phyloP scores from a whole-genome alignment of 2,113 vertebrate species.

The Odocoileus hemionus region DNA sequence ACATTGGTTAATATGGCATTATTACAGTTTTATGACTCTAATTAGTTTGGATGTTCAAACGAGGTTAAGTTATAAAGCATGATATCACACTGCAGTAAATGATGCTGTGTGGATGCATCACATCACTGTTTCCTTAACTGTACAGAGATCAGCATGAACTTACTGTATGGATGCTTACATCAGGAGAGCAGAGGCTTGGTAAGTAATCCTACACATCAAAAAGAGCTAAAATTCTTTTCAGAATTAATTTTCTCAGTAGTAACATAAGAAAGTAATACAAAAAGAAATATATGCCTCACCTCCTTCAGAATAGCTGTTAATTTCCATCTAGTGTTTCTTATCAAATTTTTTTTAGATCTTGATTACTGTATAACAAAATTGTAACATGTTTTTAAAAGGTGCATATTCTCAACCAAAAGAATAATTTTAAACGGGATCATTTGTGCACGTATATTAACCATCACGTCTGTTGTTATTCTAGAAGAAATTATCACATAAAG shows the following conservation, averaged over 20 bases:
- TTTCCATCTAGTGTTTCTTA: background rate
- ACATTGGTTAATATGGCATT: background rate
- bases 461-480: background rate
- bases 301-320: background rate
- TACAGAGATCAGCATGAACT: background rate
- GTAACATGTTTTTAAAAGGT: background rate
- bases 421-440: background rate
- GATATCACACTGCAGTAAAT: background rate
- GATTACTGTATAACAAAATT: background rate
- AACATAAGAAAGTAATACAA: background rate
- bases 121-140: background rate
- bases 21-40: background rate
- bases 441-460: background rate
- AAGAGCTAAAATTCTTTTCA: background rate
- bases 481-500: slow-evolving; percentile 29
- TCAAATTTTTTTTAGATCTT: background rate
- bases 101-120: background rate
- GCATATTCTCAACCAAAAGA: background rate
- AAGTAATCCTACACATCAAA: background rate
- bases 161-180: background rate
- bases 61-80: background rate
- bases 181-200: background rate
- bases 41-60: slow-evolving; percentile 32
- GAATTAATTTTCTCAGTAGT: background rate
- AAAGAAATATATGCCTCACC: background rate